Base-by-base conservation (phyloP, 1,140 invertebrate species). In the Tetramorium parvispinum region DNA sequence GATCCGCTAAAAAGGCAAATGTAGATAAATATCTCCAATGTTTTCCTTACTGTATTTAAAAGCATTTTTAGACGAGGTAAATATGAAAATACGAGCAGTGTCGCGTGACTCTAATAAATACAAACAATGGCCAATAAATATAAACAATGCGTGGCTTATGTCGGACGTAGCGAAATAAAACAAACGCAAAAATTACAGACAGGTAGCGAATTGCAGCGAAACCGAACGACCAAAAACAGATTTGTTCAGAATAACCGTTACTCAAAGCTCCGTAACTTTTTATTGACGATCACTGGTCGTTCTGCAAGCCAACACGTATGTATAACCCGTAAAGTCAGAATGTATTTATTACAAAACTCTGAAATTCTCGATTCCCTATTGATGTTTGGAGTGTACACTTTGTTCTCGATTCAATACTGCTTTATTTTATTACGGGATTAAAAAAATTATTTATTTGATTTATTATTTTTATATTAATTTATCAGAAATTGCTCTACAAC, bases 251-350 rank as follows among this genome's bases (percentile, higher is more conserved):
- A 24, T 11, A 40, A 37, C 53, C 16, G 53, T 77, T 77, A 63
- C 5, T 77, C 55, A 40, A 46, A 77, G 76, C 57, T 78, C 18
- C 57, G 43, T 78, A 78, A 78, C 53, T 63, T 63, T 78, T 46
- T 78, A 78, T 78, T 18, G 27, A n/a, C 71, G 10, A 63, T 21
- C 57, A 63, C 16, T 49, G 40, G 8, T 46, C 16, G 8, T 46
- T 77, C 10, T 11, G 13, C 5, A 16, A 63, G 24, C 57, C 37
- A 46, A 43, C 24, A 8, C 40, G 16, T 8, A 18, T 57, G 43
- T 61, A 51, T 46, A 51, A 51, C 16, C 24, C 40, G 11, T 5
- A 32, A 3, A 61, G 10, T 6, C 32, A 40, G 32, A 40, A 73
- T 18, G 27, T 32, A 71, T 71, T 51, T 16, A 53, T 11, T 24